Conservation (phyloP, 2,888 invertebrate species). For the Torymus texanus region DNA sequence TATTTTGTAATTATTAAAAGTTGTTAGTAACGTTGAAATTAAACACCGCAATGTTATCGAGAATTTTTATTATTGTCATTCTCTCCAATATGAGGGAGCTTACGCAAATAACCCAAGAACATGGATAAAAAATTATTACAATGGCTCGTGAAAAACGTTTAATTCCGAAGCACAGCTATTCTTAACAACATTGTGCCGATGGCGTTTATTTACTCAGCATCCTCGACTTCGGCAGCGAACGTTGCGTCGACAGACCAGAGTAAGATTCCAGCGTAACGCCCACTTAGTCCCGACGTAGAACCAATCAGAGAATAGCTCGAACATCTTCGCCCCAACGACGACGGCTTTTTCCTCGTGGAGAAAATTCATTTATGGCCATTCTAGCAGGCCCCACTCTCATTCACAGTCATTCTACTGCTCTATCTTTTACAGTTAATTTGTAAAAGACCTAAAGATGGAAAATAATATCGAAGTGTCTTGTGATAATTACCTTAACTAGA, state of each 20-base stretch:
- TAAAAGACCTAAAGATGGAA: too few relatives aligned
- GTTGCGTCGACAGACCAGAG: too few relatives aligned
- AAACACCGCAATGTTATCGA: too few relatives aligned
- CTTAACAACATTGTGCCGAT: conserved; percentile 61
- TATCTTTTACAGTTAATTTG: too few relatives aligned
- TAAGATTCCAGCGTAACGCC: conserved; percentile 64
- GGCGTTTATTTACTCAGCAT: conserved; percentile 66
- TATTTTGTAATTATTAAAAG: too few relatives aligned
- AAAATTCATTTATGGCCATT: conserved; percentile 9
- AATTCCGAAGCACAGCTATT: conserved; percentile 36
- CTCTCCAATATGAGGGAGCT: background rate
- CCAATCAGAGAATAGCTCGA: conserved; percentile 63
- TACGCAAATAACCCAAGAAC: background rate
- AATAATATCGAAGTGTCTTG: too few relatives aligned
- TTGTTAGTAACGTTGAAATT: too few relatives aligned
- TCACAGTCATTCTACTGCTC: too few relatives aligned
- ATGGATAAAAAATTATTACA: conserved; percentile 20
- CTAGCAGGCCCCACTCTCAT: too few relatives aligned
- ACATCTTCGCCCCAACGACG: background rate
- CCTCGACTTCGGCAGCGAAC: conserved; percentile 8
- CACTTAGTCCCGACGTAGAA: conserved; percentile 56
- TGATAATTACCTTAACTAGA: too few relatives aligned
- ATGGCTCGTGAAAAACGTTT: background rate
- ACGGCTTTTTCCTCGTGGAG: conserved; percentile 32
- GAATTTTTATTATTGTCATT: background rate